Conservation (phyloP, 2,888 invertebrate genomes). For the Psylliodes chrysocephalus region DNA sequence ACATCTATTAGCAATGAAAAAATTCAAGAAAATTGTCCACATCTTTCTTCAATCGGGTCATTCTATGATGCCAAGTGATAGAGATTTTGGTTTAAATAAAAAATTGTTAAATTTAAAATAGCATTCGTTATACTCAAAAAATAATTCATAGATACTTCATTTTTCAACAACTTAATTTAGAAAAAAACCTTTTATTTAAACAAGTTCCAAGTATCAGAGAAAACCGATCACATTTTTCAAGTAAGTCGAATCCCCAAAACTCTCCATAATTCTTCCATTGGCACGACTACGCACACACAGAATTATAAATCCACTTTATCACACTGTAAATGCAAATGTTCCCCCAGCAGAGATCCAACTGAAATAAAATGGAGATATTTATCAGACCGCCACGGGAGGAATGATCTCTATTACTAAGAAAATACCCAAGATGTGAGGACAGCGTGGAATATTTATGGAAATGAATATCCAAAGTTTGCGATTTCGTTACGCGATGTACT, state of each 20-base stretch:
- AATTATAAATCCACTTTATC: conserved; percentile 14
- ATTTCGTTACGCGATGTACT: conserved; percentile 32
- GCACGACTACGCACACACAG: conserved; percentile 12
- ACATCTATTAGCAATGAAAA: too few relatives aligned
- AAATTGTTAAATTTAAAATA: too few relatives aligned
- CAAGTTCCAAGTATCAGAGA: neutral
- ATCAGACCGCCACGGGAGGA: conserved; percentile 34
- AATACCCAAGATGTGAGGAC: conserved; percentile 39
- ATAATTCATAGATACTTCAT: too few relatives aligned
- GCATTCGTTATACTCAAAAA: too few relatives aligned
- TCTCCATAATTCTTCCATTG: conserved; percentile 21
- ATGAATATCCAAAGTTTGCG: conserved; percentile 37
- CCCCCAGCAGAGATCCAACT: conserved; percentile 15
- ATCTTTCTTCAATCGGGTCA: too few relatives aligned
- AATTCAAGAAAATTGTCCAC: too few relatives aligned
- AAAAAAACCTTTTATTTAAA: neutral
- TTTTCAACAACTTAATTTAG: neutral
- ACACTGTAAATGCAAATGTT: conserved; percentile 20
- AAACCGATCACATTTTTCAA: conserved; percentile 16
- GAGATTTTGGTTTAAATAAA: too few relatives aligned
- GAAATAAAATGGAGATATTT: conserved; percentile 41
- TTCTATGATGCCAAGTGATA: too few relatives aligned
- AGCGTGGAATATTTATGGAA: conserved; percentile 44
- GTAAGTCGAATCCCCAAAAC: conserved; percentile 2
- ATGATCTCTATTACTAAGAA: conserved; percentile 39